Conservation (phyloP, 2,113 vertebrate species). For the Lipophrys pholis region DNA sequence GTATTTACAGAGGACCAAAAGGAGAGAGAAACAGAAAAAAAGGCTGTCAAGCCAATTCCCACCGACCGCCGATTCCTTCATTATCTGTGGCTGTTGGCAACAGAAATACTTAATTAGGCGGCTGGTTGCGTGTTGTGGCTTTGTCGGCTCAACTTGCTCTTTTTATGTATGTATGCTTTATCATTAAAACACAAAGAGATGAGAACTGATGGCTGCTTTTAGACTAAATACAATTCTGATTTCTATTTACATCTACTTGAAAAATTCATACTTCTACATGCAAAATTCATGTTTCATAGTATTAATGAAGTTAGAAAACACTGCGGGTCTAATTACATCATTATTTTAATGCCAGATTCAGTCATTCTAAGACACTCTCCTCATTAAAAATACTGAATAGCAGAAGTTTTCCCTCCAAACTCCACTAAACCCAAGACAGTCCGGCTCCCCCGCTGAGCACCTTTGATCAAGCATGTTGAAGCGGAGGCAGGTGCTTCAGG, state of each 20-base stretch:
- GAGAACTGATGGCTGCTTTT: constrained; percentile 47
- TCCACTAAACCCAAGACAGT: constrained; percentile 30
- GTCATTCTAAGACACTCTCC: constrained; percentile 30
- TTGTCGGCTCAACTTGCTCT: constrained; percentile 59
- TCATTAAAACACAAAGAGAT: constrained; percentile 53
- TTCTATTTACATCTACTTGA: constrained; percentile 31
- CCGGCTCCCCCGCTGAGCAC: constrained; percentile 15
- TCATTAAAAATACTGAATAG: constrained; percentile 13
- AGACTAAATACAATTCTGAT: constrained; percentile 19
- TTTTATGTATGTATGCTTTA: constrained; percentile 53
- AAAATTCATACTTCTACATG: constrained; percentile 13
- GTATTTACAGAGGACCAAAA: constrained; percentile 71
- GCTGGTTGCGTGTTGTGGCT: constrained; percentile 49
- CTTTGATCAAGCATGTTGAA: constrained; percentile 54
- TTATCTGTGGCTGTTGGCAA: constrained; percentile 73
- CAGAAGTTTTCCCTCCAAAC: constrained; percentile 25
- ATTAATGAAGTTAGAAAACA: constrained; percentile 35
- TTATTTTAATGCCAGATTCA: constrained; percentile 18
- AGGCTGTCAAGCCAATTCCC: constrained; percentile 69
- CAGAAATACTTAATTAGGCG: constrained; percentile 75
- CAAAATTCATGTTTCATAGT: constrained; percentile 36
- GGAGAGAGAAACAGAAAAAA: constrained; percentile 39
- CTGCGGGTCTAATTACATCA: constrained; percentile 28
- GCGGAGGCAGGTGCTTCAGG: constrained; percentile 33
- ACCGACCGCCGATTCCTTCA: constrained; percentile 62